Conservation (phyloP, 2,888 invertebrate species). For the Oscheius myriophilus region DNA sequence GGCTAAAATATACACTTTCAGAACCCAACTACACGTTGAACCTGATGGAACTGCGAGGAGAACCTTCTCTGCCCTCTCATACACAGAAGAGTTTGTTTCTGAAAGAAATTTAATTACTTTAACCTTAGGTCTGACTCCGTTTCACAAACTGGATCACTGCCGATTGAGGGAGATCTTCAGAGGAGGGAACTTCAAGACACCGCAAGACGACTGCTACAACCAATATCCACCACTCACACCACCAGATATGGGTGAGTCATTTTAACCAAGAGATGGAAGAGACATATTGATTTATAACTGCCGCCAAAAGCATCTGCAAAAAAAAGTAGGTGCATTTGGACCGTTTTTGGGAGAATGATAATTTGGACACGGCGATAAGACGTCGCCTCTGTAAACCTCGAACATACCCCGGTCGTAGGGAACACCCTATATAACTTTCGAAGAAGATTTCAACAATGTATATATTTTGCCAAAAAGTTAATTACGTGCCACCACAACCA, state of each 20-base stretch:
- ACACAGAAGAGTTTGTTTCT: conserved; percentile 2
- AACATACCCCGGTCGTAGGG: too few species aligned
- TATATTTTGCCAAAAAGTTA: too few species aligned
- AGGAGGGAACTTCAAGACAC: conserved; percentile 41
- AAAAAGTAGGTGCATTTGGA: too few species aligned
- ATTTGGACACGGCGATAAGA: too few species aligned
- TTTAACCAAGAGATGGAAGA: background rate
- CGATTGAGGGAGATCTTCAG: background rate
- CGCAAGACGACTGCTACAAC: conserved; percentile 43
- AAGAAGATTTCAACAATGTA: too few species aligned
- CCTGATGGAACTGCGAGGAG: conserved; percentile 14
- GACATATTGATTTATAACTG: too few species aligned
- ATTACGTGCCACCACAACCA: too few species aligned
- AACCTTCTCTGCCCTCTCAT: conserved; percentile 15
- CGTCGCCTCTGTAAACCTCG: too few species aligned
- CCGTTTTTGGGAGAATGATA: too few species aligned
- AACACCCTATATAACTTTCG: too few species aligned
- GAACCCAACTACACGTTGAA: conserved; percentile 10
- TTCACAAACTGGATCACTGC: conserved; percentile 29
- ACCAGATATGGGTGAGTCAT: conserved; percentile 42
- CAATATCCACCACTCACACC: conserved; percentile 44
- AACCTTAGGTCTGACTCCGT: conserved; percentile 18
- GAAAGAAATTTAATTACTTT: background rate
- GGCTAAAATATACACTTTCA: background rate
- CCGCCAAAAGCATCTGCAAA: too few species aligned